A percentile compares a stretch with the other conserved stretches of the same genome.
Conservation (phyloP, 2,888 invertebrate species). For the Petrophora chlorosata region DNA sequence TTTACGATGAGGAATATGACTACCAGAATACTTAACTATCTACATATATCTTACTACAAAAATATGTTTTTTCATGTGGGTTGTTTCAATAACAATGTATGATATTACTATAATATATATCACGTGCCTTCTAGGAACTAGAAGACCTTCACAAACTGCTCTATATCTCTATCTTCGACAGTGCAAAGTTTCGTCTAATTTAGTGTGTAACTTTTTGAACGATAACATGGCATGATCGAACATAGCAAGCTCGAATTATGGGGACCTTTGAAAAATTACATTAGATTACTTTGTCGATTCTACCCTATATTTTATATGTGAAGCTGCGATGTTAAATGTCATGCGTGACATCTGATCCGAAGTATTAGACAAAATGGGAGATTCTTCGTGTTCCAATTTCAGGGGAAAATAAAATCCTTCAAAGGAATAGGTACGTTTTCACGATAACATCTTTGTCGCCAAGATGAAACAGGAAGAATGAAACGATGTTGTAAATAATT, state of each 20-base stretch:
- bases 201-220: slow-evolving; percentile 4
- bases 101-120: too few relatives aligned
- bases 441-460: background rate
- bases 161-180: background rate
- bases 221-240: background rate
- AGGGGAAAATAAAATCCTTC: slow-evolving; percentile 11
- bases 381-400: slow-evolving; percentile 15
- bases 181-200: slow-evolving; percentile 7
- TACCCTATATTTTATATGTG: too few relatives aligned
- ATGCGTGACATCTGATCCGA: slow-evolving; percentile 1
- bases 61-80: too few relatives aligned
- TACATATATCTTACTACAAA: too few relatives aligned
- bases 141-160: background rate
- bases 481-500: slow-evolving; percentile 26
- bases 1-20: too few relatives aligned
- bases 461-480: slow-evolving; percentile 15
- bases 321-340: background rate
- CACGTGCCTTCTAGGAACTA: too few relatives aligned
- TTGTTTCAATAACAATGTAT: too few relatives aligned
- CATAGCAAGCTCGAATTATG: background rate
- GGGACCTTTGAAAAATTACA: background rate
- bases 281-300: too few relatives aligned
- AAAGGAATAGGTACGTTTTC: slow-evolving; percentile 6
- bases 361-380: slow-evolving; percentile 7
- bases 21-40: too few relatives aligned